Evolutionary conservation across 1,140 invertebrate genomes (phyloP), one percentile per base, ranked within the genome.

Genomic region (Sarcophaga bullata): DNA sequence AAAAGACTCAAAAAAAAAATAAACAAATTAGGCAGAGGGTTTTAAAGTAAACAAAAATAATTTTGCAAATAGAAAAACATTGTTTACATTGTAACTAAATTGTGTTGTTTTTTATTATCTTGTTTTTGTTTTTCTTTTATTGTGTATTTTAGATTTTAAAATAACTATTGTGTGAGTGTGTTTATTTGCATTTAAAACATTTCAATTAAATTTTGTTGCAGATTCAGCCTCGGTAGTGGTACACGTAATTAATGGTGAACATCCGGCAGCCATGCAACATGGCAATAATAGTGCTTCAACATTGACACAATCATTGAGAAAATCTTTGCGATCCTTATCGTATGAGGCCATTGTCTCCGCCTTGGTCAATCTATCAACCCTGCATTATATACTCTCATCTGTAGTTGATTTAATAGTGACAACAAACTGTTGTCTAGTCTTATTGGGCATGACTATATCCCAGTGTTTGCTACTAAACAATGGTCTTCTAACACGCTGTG

Each of bases 191-290:
- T 37, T 37, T 37, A 37, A 37, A 37, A 37, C 4, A 37, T 37
- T 37, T 37, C 25, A 37, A 37, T 37, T 37, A 37, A 37, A 37
- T 37, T 37, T 37, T 37, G 25, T 76, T 83, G 62, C 88, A 93
- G 93, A 94, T 86, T 93, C 93, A 15, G 93, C 93, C 73, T 93
- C 93, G 54, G 93, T 94, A 80, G 91, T 93, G 82, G 93, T 94
- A 72, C 93, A 94, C 86, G 93, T 94, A 82, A 90, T 94, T 83
- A 93, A 93, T 84, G 94, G 94, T 6, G 94, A 95, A 88, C 92
- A 94, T 90, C 94, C 94, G 81, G 94, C 94, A 11, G 94, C 94
- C 75, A 95, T 95, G 94, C 94, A 95, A 89, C 89, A 94, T 92
- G 84, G 92, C 91, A 83, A 92, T 91, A 84, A 91, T 90, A 85